These are phyloP conservation scores for Globodera ellingtonae DNA, from an alignment of 1,140 invertebrate species.

Conservation along the genomic window DNA sequence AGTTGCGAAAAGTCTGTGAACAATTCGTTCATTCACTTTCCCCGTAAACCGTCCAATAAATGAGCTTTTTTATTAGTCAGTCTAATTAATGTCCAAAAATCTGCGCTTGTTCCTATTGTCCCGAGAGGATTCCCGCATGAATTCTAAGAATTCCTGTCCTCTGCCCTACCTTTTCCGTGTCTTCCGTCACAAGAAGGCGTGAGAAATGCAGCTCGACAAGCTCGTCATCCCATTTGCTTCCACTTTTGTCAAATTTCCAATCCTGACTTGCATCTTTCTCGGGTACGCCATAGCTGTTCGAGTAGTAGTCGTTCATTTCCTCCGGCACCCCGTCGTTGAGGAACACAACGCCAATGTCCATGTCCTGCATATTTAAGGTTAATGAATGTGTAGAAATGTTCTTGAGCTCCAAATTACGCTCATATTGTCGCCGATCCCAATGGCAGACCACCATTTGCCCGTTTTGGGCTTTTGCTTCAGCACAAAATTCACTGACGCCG, in stretches of 20 bases:
- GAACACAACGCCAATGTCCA: constrained; percentile 53
- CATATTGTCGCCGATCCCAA: constrained; percentile 59
- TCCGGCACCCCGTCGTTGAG: constrained; percentile 43
- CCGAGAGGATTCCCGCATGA: no score
- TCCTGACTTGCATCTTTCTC: constrained; percentile 43
- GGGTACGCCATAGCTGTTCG: constrained; percentile 44
- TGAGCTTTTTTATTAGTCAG: no score
- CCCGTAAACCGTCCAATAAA: no score
- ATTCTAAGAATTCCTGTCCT: background rate
- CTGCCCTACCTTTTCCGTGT: constrained; percentile 44
- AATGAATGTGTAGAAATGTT: constrained; percentile 9
- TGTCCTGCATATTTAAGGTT: constrained; percentile 31
- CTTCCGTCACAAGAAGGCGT: constrained; percentile 41
- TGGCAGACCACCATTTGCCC: constrained; percentile 61
- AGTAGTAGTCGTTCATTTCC: constrained; percentile 51
- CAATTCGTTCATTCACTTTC: background rate
- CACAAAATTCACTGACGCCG: constrained; percentile 47
- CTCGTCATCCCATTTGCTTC: constrained; percentile 35
- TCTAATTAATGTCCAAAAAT: no score
- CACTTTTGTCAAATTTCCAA: constrained; percentile 39
- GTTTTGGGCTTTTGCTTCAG: constrained; percentile 49
- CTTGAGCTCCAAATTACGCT: constrained; percentile 24
- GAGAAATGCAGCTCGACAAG: constrained; percentile 48
- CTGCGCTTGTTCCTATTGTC: no score
- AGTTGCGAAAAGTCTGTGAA: constrained; percentile 4